A percentile compares a stretch with the other conserved stretches of the same genome.
Conservation (phyloP, 2,113 vertebrate species). For the Mormoops blainvillei region DNA sequence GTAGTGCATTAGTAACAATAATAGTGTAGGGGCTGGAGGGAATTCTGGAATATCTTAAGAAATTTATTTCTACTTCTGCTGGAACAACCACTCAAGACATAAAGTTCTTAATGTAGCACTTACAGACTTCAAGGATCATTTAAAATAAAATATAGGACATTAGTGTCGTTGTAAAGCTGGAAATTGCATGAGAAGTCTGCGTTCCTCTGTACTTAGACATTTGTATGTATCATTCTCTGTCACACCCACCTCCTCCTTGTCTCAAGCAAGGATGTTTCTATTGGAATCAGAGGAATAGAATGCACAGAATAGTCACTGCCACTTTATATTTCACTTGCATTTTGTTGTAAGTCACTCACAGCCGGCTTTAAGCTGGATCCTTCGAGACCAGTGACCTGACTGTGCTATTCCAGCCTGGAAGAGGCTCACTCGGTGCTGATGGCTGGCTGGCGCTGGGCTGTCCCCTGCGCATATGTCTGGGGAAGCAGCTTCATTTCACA, state of each 20-base stretch:
- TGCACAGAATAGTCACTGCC: not conserved
- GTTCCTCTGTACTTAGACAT: not conserved
- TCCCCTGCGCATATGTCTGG: not conserved
- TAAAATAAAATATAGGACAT: conserved; percentile 60
- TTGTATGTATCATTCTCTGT: not conserved
- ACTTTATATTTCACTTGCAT: conserved; percentile 30
- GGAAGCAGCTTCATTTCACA: not conserved
- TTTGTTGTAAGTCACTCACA: conserved; percentile 15
- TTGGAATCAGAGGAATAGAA: not conserved
- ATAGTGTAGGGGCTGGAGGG: conserved; percentile 46
- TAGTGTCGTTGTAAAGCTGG: conserved; percentile 35
- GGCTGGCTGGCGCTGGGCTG: not conserved
- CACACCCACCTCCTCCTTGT: not conserved
- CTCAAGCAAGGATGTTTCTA: not conserved
- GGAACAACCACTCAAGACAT: conserved; percentile 29
- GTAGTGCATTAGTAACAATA: conserved; percentile 61
- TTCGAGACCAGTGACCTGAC: not conserved
- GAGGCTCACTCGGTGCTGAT: not conserved
- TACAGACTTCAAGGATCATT: conserved; percentile 66
- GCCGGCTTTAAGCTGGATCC: not conserved
- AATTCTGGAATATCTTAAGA: conserved; percentile 58
- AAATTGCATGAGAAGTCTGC: not conserved
- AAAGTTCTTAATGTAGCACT: conserved; percentile 52
- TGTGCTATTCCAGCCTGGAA: not conserved
- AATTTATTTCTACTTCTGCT: conserved; percentile 60